Evolutionary conservation across 2,113 vertebrate genomes (phyloP).

Genomic region (Spermophilus dauricus): DNA sequence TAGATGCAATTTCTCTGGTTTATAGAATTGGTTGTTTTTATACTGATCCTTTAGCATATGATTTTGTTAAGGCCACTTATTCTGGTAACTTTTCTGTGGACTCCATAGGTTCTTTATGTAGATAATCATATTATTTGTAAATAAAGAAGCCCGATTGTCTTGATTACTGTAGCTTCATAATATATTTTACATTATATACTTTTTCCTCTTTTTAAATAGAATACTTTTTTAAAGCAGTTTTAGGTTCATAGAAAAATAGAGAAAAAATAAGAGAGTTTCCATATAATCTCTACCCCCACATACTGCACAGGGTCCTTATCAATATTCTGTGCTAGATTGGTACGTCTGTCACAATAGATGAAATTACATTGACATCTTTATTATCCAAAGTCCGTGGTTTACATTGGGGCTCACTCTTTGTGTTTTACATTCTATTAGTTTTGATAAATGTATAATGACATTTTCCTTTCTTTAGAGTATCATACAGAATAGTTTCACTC

Average conservation of each 20-base stretch:
- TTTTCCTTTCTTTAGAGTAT: neutral
- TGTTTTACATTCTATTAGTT: neutral
- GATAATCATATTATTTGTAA: too few relatives aligned
- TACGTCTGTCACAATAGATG: neutral
- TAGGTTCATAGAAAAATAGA: too few relatives aligned
- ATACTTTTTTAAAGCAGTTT: too few relatives aligned
- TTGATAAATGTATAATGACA: neutral
- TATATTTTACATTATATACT: too few relatives aligned
- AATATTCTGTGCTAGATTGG: neutral
- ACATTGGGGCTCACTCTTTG: neutral
- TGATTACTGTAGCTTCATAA: too few relatives aligned
- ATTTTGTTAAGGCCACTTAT: neutral
- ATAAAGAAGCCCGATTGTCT: too few relatives aligned
- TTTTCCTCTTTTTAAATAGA: too few relatives aligned
- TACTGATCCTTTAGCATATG: neutral
- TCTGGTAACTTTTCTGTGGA: neutral
- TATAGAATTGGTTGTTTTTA: neutral
- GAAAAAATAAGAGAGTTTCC: too few relatives aligned
- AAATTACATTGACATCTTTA: neutral
- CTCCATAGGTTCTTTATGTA: neutral
- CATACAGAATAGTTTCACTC: neutral
- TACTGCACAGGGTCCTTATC: neutral
- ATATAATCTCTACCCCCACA: too few relatives aligned
- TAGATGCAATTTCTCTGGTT: too few relatives aligned
- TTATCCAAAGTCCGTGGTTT: neutral